Evolutionary conservation across 2,797 vertebrate genomes (phyloP).

Genomic region (Rhinogobio ventralis): DNA sequence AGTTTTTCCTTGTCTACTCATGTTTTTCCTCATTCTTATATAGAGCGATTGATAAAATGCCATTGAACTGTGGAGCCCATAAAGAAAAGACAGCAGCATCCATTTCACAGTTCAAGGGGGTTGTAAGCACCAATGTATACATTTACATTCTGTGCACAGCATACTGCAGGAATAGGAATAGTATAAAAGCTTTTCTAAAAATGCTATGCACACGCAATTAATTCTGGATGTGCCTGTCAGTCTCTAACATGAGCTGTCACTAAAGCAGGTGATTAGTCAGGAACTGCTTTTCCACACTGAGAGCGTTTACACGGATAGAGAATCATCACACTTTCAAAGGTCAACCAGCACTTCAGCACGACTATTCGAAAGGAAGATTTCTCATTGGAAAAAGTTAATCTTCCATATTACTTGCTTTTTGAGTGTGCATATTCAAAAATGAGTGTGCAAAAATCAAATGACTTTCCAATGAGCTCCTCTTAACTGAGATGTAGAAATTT

Average conservation of each 20-base stretch:
- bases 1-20: not conserved
- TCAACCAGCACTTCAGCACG: not conserved
- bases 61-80: not conserved
- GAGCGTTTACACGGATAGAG: constrained; percentile 36
- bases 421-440: not conserved
- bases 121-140: not conserved
- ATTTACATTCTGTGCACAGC: not conserved
- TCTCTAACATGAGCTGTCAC: constrained; percentile 42
- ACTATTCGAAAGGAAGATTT: constrained; percentile 1
- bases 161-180: not conserved
- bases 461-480: not conserved
- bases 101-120: not conserved
- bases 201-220: not conserved
- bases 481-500: not conserved
- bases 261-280: constrained; percentile 40
- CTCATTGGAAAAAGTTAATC: not conserved
- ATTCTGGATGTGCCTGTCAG: constrained; percentile 31
- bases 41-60: not conserved
- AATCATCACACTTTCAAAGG: constrained; percentile 27
- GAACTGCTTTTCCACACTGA: constrained; percentile 20
- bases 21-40: not conserved
- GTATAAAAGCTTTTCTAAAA: not conserved
- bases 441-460: not conserved
- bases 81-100: not conserved
- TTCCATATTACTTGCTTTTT: constrained; percentile 1